Percentiles rank a stretch among this genome's conserved stretches.
Evolutionary conservation across 1,140 invertebrate genomes (phyloP).

Genomic region (Drosophila malerkotliana): DNA sequence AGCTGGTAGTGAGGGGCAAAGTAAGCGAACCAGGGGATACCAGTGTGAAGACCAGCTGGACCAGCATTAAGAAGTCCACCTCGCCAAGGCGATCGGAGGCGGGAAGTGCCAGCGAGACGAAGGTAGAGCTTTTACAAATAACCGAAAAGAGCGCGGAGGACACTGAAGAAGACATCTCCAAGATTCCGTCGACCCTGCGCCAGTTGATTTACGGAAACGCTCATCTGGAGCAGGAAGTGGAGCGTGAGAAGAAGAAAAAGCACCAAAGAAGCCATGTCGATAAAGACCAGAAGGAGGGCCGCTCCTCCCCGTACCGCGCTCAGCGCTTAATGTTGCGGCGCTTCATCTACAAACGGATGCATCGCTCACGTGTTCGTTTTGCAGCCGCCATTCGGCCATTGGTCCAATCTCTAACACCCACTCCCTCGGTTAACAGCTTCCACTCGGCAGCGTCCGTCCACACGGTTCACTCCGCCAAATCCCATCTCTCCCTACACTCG

Average conservation of each 20-base stretch:
- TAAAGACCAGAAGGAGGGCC: background rate
- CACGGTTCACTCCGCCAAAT: conserved; percentile 21
- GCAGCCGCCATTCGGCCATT: conserved; percentile 4
- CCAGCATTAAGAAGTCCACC: background rate
- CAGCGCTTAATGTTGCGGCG: conserved; percentile 34
- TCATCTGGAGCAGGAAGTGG: background rate
- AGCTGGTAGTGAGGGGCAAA: background rate
- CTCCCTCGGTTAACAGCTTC: conserved; percentile 52
- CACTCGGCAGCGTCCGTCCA: conserved; percentile 49
- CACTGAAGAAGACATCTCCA: conserved; percentile 1
- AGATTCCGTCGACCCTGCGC: conserved; percentile 30
- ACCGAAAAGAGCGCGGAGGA: background rate
- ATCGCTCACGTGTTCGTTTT: conserved; percentile 36
- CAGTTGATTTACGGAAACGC: conserved; percentile 2
- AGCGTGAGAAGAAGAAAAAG: background rate
- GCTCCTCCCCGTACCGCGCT: background rate
- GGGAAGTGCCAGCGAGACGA: background rate
- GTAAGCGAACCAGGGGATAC: background rate
- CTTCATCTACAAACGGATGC: conserved; percentile 36
- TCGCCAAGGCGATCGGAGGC: background rate
- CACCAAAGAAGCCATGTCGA: background rate
- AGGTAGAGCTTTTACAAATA: background rate
- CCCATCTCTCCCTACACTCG: conserved; percentile 6
- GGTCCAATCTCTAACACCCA: conserved; percentile 5
- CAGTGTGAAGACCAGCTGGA: background rate